These are phyloP conservation scores for Oenanthe melanoleuca DNA, from an alignment of 2,113 vertebrate genomes.

Conservation along the genomic window DNA sequence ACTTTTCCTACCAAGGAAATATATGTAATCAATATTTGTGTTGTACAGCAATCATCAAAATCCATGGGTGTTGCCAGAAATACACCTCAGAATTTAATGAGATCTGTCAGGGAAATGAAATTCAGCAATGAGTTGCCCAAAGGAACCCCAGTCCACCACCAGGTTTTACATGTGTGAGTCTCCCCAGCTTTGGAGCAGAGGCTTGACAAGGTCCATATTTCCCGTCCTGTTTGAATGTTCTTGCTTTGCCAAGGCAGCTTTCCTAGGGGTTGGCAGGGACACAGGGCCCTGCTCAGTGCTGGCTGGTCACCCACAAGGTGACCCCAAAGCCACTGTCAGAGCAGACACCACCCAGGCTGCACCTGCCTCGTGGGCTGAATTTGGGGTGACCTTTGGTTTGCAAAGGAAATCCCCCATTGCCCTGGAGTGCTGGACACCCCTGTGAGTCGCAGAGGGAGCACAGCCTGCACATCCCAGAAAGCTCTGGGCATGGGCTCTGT, in stretches of 20 bases:
- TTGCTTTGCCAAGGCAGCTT: neutral
- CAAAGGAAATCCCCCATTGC: neutral
- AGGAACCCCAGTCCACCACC: neutral
- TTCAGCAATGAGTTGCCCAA: neutral
- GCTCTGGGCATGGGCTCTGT: neutral
- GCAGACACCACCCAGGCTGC: neutral
- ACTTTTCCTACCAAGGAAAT: neutral
- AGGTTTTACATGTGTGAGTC: neutral
- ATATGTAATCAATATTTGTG: neutral
- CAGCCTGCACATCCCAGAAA: neutral
- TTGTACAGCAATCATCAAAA: neutral
- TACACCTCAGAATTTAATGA: neutral
- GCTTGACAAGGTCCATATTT: neutral
- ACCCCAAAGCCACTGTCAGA: neutral
- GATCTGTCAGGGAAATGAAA: neutral
- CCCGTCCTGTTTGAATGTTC: neutral
- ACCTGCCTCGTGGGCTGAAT: fast-evolving
- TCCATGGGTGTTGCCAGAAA: neutral
- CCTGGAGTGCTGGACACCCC: neutral
- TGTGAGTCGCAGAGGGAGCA: neutral
- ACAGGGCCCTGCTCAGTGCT: fast-evolving
- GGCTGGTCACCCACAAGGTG: neutral
- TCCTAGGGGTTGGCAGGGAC: neutral
- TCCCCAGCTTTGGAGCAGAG: neutral
- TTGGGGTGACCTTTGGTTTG: neutral